Evolutionary conservation across 2,113 vertebrate species (phyloP).

Genomic region (Pao palembangensis): DNA sequence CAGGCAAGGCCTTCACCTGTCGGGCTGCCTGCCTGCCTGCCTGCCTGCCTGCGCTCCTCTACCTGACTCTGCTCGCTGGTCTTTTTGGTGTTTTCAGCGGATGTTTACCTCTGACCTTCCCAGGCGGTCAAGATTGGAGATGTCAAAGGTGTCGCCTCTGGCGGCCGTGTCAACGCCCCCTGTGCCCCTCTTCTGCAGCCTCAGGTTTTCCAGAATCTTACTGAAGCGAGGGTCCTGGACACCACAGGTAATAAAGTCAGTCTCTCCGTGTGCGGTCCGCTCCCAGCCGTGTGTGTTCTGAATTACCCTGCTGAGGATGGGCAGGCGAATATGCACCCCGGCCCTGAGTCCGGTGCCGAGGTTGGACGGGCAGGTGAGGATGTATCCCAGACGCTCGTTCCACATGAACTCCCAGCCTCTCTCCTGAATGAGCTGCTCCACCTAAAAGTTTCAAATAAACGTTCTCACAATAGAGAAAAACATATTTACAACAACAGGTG

Average conservation of each 20-base stretch:
- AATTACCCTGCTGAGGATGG: constrained; percentile 85
- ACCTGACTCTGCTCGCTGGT: constrained; percentile 22
- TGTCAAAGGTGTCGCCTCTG: constrained; percentile 84
- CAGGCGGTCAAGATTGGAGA: constrained; percentile 90
- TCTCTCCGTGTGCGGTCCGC: background rate
- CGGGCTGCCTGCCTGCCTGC: constrained; percentile 3
- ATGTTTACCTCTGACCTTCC: constrained; percentile 86
- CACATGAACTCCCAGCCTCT: constrained; percentile 96
- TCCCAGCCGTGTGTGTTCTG: too few species aligned
- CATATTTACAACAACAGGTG: background rate
- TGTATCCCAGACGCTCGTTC: constrained; percentile 86
- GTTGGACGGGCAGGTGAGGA: constrained; percentile 92
- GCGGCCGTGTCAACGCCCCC: constrained; percentile 90
- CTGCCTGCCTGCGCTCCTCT: background rate
- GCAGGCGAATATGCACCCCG: constrained; percentile 86
- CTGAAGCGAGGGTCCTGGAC: constrained; percentile 83
- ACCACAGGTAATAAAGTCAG: background rate
- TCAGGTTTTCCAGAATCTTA: constrained; percentile 87
- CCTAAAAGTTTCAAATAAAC: constrained; percentile 61
- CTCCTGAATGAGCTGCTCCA: constrained; percentile 88
- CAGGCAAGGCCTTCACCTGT: constrained; percentile 10
- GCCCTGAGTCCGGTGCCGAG: constrained; percentile 89
- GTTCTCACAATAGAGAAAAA: background rate
- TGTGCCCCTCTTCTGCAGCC: constrained; percentile 90
- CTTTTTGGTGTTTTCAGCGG: background rate